Percentiles rank a stretch among this genome's conserved stretches.
Conservation (phyloP, 2,797 vertebrate genomes). For the Zalophus californianus region DNA sequence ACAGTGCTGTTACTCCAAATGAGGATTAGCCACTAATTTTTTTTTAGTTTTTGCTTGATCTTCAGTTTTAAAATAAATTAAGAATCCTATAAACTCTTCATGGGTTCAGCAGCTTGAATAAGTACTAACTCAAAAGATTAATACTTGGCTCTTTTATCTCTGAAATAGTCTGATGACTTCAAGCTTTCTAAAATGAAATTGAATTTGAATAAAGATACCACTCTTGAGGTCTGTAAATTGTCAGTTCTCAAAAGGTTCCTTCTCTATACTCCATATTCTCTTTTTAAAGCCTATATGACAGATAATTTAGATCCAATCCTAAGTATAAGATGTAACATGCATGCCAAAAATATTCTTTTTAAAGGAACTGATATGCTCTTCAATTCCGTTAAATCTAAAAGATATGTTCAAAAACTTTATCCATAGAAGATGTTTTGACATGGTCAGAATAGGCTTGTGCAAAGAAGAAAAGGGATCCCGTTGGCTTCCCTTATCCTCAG, state of each 20-base stretch:
- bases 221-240: slow-evolving; percentile 75
- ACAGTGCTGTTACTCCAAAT: background rate
- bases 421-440: slow-evolving; percentile 36
- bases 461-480: slow-evolving; percentile 25
- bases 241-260: slow-evolving; percentile 74
- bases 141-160: slow-evolving; percentile 77
- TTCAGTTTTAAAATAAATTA: slow-evolving; percentile 83
- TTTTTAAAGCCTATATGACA: slow-evolving; percentile 76
- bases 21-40: background rate
- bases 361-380: slow-evolving; percentile 37
- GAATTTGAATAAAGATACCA: slow-evolving; percentile 85
- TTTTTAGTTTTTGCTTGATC: slow-evolving; percentile 20
- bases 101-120: slow-evolving; percentile 77
- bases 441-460: background rate
- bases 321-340: slow-evolving; percentile 58
- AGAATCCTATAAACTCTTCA: slow-evolving; percentile 73
- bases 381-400: slow-evolving; percentile 44
- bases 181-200: slow-evolving; percentile 84
- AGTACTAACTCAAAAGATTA: slow-evolving; percentile 77
- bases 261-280: slow-evolving; percentile 68
- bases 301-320: slow-evolving; percentile 61
- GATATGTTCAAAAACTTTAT: slow-evolving; percentile 10
- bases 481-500: background rate
- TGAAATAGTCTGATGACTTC: slow-evolving; percentile 79
- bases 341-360: slow-evolving; percentile 62